Percentiles rank a stretch among this genome's conserved stretches.
Evolutionary conservation across 2,797 vertebrate species (phyloP).

Genomic region (Zalophus californianus): DNA sequence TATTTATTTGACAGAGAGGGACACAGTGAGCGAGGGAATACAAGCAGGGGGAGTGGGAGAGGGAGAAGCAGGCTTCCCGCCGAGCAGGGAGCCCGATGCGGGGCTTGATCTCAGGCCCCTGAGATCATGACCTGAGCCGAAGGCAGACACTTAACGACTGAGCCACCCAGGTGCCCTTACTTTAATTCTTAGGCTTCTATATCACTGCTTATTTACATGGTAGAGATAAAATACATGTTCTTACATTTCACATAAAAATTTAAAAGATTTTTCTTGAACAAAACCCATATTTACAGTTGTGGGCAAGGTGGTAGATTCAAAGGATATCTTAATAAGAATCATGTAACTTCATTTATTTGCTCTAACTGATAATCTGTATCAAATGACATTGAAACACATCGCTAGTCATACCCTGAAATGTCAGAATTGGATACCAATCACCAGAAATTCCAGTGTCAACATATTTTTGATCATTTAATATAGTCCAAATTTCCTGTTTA

Average conservation of each 20-base stretch:
- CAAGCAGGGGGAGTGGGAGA: too few species aligned
- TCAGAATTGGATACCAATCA: background rate
- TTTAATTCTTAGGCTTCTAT: slow-evolving; percentile 30
- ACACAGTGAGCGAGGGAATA: too few species aligned
- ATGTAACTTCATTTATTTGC: background rate
- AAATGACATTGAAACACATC: background rate
- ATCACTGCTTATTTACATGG: background rate
- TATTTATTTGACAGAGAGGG: too few species aligned
- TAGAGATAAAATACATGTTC: slow-evolving; percentile 9
- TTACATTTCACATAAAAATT: slow-evolving; percentile 6
- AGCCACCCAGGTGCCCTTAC: background rate
- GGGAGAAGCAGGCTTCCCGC: too few species aligned
- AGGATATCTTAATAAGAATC: background rate
- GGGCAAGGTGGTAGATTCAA: background rate
- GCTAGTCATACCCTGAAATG: background rate
- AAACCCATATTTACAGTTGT: background rate
- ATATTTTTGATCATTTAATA: slow-evolving; percentile 12
- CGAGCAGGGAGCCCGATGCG: too few species aligned
- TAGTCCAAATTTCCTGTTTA: background rate
- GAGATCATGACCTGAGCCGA: too few species aligned
- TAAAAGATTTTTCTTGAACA: slow-evolving; percentile 38
- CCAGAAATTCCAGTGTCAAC: background rate
- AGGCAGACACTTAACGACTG: too few species aligned
- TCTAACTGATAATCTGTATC: background rate
- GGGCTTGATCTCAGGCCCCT: too few species aligned